Evolutionary conservation across 2,797 vertebrate genomes (phyloP).

Genomic region (Mus caroli): DNA sequence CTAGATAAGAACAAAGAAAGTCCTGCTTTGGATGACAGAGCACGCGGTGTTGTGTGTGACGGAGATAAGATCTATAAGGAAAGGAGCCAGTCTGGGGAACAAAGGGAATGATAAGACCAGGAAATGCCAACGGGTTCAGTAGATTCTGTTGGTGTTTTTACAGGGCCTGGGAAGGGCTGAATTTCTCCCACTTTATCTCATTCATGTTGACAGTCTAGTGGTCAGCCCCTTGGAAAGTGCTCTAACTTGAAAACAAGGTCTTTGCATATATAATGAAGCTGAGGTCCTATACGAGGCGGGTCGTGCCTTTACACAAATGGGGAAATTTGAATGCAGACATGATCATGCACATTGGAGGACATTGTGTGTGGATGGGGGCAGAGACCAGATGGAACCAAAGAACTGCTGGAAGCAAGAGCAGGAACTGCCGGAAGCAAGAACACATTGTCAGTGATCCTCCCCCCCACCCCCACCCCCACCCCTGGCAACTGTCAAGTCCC

Average conservation of each 20-base stretch:
- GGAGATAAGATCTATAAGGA: neutral
- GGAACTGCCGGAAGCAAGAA: neutral
- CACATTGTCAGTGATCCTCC: neutral
- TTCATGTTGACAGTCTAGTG: neutral
- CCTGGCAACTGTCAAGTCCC: neutral
- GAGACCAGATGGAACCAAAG: neutral
- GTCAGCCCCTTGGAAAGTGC: neutral
- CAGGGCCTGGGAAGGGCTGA: neutral
- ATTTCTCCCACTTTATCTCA: neutral
- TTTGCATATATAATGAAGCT: neutral
- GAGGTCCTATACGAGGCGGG: neutral
- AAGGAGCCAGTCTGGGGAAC: neutral
- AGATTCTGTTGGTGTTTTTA: neutral
- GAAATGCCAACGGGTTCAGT: neutral
- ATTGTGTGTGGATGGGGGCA: neutral
- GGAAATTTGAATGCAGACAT: neutral
- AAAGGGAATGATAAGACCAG: neutral
- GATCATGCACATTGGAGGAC: neutral
- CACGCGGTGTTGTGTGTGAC: neutral
- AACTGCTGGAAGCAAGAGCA: neutral
- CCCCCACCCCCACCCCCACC: too few relatives aligned
- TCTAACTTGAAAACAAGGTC: neutral
- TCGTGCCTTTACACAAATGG: neutral
- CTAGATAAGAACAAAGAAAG: neutral
- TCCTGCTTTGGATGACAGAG: neutral